Percentiles rank a stretch among this genome's conserved stretches.
phyloP scores from a whole-genome alignment of 1,140 invertebrate genomes.

The Antheraea mylitta region DNA sequence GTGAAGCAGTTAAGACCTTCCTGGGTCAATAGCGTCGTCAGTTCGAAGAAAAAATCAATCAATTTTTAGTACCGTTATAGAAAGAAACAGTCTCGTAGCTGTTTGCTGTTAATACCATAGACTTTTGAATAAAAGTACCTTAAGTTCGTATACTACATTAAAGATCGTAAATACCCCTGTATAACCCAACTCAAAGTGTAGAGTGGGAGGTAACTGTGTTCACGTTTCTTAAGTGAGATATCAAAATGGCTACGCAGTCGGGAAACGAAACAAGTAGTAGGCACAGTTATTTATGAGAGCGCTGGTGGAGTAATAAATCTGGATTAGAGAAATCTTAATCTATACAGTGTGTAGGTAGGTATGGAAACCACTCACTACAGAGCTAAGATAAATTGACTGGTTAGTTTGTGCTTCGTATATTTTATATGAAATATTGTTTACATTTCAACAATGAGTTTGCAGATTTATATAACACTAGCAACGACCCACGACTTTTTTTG shows the following conservation, averaged over 20 bases:
- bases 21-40: too few relatives aligned
- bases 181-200: too few relatives aligned
- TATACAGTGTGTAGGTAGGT: background rate
- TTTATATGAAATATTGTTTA: background rate
- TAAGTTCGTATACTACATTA: too few relatives aligned
- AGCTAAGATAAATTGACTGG: background rate
- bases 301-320: conserved; percentile 7
- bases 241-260: background rate
- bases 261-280: conserved; percentile 7
- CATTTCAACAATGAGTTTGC: background rate
- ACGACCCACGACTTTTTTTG: too few relatives aligned
- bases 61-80: too few relatives aligned
- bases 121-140: too few relatives aligned
- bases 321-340: conserved; percentile 4
- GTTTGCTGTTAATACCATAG: too few relatives aligned
- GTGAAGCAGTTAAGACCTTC: too few relatives aligned
- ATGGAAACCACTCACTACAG: background rate
- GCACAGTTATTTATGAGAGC: conserved; percentile 5
- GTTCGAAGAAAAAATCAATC: too few relatives aligned
- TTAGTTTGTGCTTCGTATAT: background rate
- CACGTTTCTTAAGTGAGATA: background rate
- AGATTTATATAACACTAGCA: too few relatives aligned
- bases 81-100: too few relatives aligned
- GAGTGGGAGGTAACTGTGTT: background rate
- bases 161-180: too few relatives aligned